A percentile compares a stretch with the other conserved stretches of the same genome.
Conservation (phyloP, 2,113 vertebrate genomes). For the Galeopterus variegatus region DNA sequence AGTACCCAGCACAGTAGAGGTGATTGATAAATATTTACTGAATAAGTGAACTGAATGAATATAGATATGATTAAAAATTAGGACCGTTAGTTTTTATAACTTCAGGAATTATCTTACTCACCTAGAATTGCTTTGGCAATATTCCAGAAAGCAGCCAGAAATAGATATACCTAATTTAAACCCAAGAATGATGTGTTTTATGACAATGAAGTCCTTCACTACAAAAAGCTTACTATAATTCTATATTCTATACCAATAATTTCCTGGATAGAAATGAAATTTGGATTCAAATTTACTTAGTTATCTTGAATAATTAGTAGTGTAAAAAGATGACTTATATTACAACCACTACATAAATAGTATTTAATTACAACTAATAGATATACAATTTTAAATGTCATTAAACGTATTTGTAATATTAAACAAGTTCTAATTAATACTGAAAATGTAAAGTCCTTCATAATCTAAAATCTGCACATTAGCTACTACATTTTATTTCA, state of each 20-base stretch:
- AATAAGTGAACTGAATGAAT: background rate
- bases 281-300: conserved; percentile 34
- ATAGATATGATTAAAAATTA: background rate
- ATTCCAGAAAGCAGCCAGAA: conserved; percentile 54
- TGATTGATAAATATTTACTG: background rate
- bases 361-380: conserved; percentile 15
- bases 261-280: background rate
- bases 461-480: conserved; percentile 36
- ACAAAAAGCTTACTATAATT: conserved; percentile 10
- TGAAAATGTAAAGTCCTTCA: background rate
- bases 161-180: background rate
- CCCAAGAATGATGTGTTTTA: conserved; percentile 18
- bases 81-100: conserved; percentile 24
- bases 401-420: conserved; percentile 15
- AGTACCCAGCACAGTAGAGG: background rate
- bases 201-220: background rate
- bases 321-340: background rate
- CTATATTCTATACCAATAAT: background rate
- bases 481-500: conserved; percentile 1
- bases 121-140: conserved; percentile 8
- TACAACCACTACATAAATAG: conserved; percentile 38
- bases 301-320: background rate
- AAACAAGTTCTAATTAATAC: conserved; percentile 31
- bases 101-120: background rate
- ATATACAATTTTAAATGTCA: conserved; percentile 22